phyloP scores from a whole-genome alignment of 64 coral and sea anemone species.

The Actinia tenebrosa region DNA sequence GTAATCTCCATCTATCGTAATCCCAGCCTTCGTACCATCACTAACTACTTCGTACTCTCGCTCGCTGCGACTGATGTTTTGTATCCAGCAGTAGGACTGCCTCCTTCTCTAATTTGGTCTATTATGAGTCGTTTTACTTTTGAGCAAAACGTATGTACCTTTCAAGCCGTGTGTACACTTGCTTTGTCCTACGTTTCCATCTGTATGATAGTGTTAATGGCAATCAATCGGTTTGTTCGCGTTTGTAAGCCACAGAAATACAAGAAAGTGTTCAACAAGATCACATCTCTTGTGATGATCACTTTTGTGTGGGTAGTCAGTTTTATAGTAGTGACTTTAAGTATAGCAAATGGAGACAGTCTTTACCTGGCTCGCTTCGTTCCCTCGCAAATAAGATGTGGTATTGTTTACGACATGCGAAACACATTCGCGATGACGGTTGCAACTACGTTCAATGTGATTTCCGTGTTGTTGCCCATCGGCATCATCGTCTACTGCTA shows the following conservation, averaged over 20 bases:
- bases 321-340: background rate
- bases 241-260: background rate
- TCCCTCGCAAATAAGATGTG: background rate
- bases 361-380: background rate
- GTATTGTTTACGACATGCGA: background rate
- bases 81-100: background rate
- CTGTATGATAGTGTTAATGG: background rate
- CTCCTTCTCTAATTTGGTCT: background rate
- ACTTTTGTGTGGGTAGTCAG: background rate
- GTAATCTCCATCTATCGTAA: conserved; percentile 34
- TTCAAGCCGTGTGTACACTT: background rate
- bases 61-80: conserved; percentile 17
- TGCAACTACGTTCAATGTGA: background rate
- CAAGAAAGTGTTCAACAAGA: background rate
- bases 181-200: background rate
- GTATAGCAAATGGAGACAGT: background rate
- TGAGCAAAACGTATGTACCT: background rate
- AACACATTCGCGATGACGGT: background rate
- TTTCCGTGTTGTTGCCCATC: background rate
- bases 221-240: background rate
- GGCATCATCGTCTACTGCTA: background rate
- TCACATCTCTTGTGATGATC: background rate
- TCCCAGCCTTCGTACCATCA: conserved; percentile 23
- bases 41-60: conserved; percentile 43
- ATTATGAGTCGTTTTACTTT: background rate